These are phyloP conservation scores for Herpetotheres cachinnans DNA, from an alignment of 2,113 vertebrate genomes.

Conservation along the genomic window DNA sequence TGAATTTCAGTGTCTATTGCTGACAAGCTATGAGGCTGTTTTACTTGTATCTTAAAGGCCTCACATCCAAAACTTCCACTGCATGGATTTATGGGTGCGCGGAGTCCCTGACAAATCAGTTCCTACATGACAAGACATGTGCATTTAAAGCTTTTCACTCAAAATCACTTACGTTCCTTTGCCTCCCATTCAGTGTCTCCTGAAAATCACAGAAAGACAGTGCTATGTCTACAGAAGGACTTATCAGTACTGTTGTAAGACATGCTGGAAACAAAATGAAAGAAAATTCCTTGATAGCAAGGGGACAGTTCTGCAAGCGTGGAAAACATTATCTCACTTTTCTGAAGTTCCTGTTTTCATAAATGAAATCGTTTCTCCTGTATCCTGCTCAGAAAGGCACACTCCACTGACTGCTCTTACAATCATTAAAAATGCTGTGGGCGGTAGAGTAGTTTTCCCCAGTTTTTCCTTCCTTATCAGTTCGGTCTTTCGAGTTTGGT, in stretches of 20 bases:
- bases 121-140: not conserved
- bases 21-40: not conserved
- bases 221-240: not conserved
- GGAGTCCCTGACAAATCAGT: not conserved
- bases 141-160: not conserved
- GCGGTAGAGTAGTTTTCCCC: not conserved
- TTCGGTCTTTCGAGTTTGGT: not conserved
- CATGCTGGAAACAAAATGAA: not conserved
- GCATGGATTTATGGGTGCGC: rapidly evolving
- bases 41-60: not conserved
- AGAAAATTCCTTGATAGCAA: not conserved
- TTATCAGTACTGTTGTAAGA: not conserved
- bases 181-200: not conserved
- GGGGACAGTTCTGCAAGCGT: not conserved
- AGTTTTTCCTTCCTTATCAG: not conserved
- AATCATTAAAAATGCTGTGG: not conserved
- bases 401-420: not conserved
- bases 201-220: not conserved
- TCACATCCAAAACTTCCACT: not conserved
- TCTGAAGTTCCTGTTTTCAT: not conserved
- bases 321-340: not conserved
- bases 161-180: not conserved
- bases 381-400: not conserved
- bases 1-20: not conserved
- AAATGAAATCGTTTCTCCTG: not conserved